phyloP scores from a whole-genome alignment of 2,113 vertebrate genomes.

The Oreochromis spilurus region DNA sequence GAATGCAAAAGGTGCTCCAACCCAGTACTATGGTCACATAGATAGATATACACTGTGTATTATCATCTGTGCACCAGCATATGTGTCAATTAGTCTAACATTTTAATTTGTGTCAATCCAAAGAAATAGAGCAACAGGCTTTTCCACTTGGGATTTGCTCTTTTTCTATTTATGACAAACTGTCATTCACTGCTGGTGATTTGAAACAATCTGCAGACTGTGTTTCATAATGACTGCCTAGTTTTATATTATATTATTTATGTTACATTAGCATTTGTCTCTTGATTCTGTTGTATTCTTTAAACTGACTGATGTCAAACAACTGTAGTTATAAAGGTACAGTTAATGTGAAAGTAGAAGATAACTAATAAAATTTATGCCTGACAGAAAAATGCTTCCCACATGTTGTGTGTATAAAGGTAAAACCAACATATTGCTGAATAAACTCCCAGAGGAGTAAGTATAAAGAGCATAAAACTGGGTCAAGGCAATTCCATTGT shows the following conservation, averaged over 20 bases:
- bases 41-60: not conserved
- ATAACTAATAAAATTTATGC: not conserved
- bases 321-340: not conserved
- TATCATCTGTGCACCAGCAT: not conserved
- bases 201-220: not conserved
- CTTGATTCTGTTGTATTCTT: not conserved
- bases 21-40: not conserved
- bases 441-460: conserved; percentile 14
- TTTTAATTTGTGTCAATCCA: not conserved
- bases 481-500: conserved; percentile 27
- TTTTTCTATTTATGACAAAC: not conserved
- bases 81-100: not conserved
- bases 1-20: not conserved
- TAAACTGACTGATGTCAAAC: not conserved
- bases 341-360: not conserved
- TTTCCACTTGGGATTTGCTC: not conserved
- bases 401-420: not conserved
- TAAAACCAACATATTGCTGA: conserved; percentile 14
- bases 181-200: not conserved
- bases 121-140: not conserved
- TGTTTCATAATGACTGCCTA: not conserved
- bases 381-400: not conserved
- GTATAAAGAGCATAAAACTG: conserved; percentile 32
- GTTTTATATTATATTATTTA: not conserved
- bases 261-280: not conserved